Base-by-base conservation (phyloP, 64 coral and sea anemone genomes). In the Montipora sp. region DNA sequence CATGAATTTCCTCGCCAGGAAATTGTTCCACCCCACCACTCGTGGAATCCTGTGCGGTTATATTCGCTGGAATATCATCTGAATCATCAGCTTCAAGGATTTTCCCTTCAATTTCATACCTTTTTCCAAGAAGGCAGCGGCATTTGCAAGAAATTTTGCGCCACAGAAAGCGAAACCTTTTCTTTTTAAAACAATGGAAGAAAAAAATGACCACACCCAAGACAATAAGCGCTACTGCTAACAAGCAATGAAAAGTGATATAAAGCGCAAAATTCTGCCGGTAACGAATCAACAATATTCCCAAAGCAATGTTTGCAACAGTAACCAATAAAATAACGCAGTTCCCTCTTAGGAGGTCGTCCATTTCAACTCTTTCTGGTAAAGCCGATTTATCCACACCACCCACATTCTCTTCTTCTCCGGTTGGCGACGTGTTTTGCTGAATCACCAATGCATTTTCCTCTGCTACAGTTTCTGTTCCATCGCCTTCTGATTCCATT, bases 171-270 rank as follows among this genome's bases (percentile, higher is more conserved):
- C 84, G 87, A 58, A 89, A 79, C 51, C 88, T 79, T 16, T 78
- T 12, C 19, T 96, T 96, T 78, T 81, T 91, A 20, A 72, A 88
- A 60, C 98, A 99, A 59, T 96, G 86, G 77, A 96, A 99, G 8
- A 94, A n/a, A 69, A 99, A 99, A 61, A 96, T 86, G 13, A 91
- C 55, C 51, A 71, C 73, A 14, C 94, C 98, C 4, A 99, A 80
- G 11, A 82, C 7, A 8, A 96, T 58, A 68, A 92, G 93, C 53
- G 84, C 80, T 59, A 99, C 55, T 5, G 98, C 94, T 77, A 92
- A 99, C 7, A 83, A 67, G 53, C 89, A 99, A 24, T 83, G 94
- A 23, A 99, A 91, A 12, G 51, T 15, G 69, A 96, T 43, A 11
- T 81, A 86, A 5, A 92, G 70, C 50, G 59, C 63, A 23, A 46